Conservation (phyloP, 2,797 vertebrate species). For the Phoebastria nigripes region DNA sequence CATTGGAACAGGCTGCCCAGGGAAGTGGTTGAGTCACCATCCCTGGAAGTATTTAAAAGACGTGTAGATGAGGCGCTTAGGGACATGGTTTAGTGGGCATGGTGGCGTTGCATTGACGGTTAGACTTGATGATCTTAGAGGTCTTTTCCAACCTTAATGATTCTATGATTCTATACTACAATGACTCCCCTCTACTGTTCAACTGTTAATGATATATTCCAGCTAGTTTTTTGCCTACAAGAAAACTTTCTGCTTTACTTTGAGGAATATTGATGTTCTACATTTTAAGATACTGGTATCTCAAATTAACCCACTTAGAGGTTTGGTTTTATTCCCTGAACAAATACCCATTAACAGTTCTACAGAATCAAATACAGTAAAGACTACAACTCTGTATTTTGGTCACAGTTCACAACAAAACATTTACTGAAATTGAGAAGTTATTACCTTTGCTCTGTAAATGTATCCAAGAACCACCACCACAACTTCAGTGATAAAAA, state of each 20-base stretch:
- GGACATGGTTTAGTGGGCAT: too few species aligned
- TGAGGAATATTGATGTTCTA: neutral
- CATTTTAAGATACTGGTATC: neutral
- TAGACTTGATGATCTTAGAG: too few species aligned
- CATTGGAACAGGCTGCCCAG: too few species aligned
- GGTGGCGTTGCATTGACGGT: too few species aligned
- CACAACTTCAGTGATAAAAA: slow-evolving; percentile 94
- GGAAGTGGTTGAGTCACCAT: too few species aligned
- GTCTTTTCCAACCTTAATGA: too few species aligned
- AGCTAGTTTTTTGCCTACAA: neutral
- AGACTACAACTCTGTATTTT: neutral
- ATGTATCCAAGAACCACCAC: slow-evolving; percentile 96
- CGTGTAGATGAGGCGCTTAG: too few species aligned
- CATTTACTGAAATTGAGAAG: neutral
- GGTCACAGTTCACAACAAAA: neutral
- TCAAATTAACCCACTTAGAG: neutral
- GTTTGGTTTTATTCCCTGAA: neutral
- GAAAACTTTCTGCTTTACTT: neutral
- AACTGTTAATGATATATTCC: neutral
- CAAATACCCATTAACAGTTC: neutral
- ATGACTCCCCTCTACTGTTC: neutral
- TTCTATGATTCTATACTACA: too few species aligned
- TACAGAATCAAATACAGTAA: neutral
- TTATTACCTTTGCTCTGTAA: slow-evolving; percentile 94
- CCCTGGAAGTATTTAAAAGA: too few species aligned